Evolutionary conservation across 2,888 invertebrate species (phyloP).

Genomic region (Drosophila neutralis): DNA sequence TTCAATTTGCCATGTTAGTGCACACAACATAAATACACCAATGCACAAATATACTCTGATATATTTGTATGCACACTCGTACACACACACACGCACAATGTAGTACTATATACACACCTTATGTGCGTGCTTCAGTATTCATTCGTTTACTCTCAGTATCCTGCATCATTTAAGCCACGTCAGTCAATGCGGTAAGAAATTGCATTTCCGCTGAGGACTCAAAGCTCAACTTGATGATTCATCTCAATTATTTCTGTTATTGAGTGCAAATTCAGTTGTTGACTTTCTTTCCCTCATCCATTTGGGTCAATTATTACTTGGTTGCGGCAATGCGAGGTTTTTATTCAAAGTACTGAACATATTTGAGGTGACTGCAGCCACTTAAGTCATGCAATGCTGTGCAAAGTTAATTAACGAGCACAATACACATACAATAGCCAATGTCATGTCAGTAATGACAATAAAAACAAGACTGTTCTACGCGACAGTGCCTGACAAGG

Average conservation of each 20-base stretch:
- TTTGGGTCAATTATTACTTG: constrained; percentile 11
- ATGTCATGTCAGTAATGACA: not conserved
- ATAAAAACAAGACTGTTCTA: not conserved
- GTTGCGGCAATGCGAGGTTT: constrained; percentile 4
- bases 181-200: constrained; percentile 36
- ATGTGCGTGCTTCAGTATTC: constrained; percentile 30
- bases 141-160: constrained; percentile 37
- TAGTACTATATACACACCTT: constrained; percentile 4
- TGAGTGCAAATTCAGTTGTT: constrained; percentile 48
- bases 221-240: constrained; percentile 36
- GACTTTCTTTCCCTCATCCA: constrained; percentile 47
- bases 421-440: constrained; percentile 45
- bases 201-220: constrained; percentile 48
- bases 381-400: not conserved
- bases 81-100: not conserved
- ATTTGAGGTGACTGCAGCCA: not conserved
- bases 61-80: constrained; percentile 11
- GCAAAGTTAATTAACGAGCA: constrained; percentile 47
- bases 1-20: constrained; percentile 62
- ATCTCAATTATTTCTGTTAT: constrained; percentile 31
- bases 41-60: constrained; percentile 14
- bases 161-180: constrained; percentile 13
- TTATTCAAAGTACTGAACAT: not conserved
- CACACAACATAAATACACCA: constrained; percentile 32
- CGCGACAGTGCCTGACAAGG: not conserved